phyloP scores from a whole-genome alignment of 2,888 invertebrate species.

The Lobophora halterata region DNA sequence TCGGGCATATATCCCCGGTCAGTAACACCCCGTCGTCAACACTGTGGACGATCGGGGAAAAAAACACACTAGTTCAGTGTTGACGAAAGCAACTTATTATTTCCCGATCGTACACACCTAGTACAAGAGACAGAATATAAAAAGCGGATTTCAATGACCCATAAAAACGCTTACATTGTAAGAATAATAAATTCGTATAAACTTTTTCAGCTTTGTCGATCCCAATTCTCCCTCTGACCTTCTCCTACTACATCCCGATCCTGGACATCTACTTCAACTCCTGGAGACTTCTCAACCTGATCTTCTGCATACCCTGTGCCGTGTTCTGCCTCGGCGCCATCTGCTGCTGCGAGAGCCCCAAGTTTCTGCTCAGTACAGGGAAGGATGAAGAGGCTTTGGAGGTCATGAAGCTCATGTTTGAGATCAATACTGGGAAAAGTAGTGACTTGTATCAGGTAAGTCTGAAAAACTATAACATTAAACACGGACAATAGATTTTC shows the following conservation, averaged over 20 bases:
- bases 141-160: no score
- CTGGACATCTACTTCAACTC: constrained; percentile 82
- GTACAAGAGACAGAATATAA: no score
- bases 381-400: constrained; percentile 76
- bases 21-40: no score
- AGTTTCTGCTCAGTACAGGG: constrained; percentile 83
- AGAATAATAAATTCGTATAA: no score
- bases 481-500: no score
- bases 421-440: constrained; percentile 51
- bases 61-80: no score
- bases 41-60: no score
- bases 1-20: no score
- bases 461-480: no score
- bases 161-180: no score
- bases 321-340: constrained; percentile 79
- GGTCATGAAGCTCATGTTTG: constrained; percentile 51
- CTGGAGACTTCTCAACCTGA: constrained; percentile 86
- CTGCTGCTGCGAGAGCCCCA: constrained; percentile 87
- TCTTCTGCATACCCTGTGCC: constrained; percentile 83
- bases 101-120: no score
- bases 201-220: constrained; percentile 80
- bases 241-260: constrained; percentile 63
- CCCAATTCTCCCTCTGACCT: constrained; percentile 81
- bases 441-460: constrained; percentile 52
- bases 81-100: no score